Evolutionary conservation across 2,797 vertebrate genomes (phyloP), one percentile per base, ranked within the genome.

Genomic region (Pangasius sanitwongsei): DNA sequence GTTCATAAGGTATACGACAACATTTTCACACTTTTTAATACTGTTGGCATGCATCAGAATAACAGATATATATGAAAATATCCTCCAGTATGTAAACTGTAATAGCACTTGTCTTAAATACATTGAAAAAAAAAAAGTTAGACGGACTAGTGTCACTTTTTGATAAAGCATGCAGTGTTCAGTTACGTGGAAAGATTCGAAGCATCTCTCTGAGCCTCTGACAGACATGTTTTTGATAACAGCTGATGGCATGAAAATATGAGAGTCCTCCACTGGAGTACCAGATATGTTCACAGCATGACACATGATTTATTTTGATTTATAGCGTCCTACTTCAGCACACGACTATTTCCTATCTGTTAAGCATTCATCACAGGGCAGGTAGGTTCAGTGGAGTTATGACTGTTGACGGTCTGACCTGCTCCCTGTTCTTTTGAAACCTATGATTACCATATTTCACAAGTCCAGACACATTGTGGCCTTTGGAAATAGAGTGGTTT

Each of bases 371-470:
- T 74, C 55, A 84, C 28, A 82, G 59, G 70, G 67, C 81, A 90
- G 86, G 80, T 84, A 41, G 69, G 61, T 89, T 89, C 31, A 65
- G 57, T 18, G 85, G 88, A 89, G 78, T 75, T 85, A 89, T 89
- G 82, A 81, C n/a, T 53, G 48, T 37, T 81, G 81, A 82, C 20
- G 57, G 61, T 74, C 13, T 86, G 63, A 86, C 77, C 63, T 72
- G 70, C 53, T 89, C 59, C 59, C 75, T 87, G 83, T 85, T 74
- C 63, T 87, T 80, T 28, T 85, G 44, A 78, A 90, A 55, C 82
- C 77, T 50, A 20, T 89, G 78, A 90, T 90, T 87, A 89, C 87
- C 48, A 57, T 81, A 86, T 74, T 87, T 53, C 65, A 81, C 41
- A 67, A 81, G 82, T 85, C 59, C 69, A 87, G 82, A 74, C 82